Conservation (phyloP, 2,888 invertebrate species). For the Pemphredon lugubris region DNA sequence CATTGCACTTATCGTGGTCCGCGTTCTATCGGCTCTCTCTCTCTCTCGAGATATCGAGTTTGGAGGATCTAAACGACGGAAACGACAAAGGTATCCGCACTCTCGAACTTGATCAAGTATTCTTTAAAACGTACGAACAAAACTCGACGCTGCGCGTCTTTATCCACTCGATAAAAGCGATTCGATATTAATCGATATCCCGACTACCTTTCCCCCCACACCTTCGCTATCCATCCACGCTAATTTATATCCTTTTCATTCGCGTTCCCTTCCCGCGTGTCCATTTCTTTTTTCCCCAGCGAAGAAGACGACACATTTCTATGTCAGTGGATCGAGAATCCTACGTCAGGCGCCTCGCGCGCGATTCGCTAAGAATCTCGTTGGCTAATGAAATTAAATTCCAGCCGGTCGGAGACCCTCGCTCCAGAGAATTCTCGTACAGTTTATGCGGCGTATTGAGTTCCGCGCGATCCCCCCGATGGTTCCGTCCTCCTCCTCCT, state of each 20-base stretch:
- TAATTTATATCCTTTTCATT: no score
- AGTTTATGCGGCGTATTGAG: slow-evolving; percentile 68
- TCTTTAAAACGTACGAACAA: no score
- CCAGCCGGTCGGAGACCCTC: slow-evolving; percentile 44
- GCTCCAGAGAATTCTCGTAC: slow-evolving; percentile 19
- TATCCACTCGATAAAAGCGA: no score
- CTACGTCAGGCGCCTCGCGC: slow-evolving; percentile 60
- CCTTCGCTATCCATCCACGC: no score
- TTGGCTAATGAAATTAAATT: slow-evolving; percentile 73
- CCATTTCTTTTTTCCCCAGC: slow-evolving; percentile 24
- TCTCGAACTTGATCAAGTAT: no score
- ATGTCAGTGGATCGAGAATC: slow-evolving; percentile 39
- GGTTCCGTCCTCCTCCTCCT: slow-evolving; percentile 12
- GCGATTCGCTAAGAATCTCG: slow-evolving; percentile 71
- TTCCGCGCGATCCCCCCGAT: slow-evolving; percentile 51
- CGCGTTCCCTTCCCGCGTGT: slow-evolving; percentile 4
- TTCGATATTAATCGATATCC: no score
- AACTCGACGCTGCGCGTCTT: no score
- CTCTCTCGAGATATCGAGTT: slow-evolving; percentile 56
- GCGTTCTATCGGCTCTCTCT: slow-evolving; percentile 48
- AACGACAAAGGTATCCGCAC: no score
- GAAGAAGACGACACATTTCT: slow-evolving; percentile 43
- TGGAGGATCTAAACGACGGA: slow-evolving; percentile 55
- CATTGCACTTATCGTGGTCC: slow-evolving; percentile 54
- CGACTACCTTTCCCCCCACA: no score